These are phyloP conservation scores for Drosophila eohydei DNA, from an alignment of 2,888 invertebrate genomes.

Conservation along the genomic window DNA sequence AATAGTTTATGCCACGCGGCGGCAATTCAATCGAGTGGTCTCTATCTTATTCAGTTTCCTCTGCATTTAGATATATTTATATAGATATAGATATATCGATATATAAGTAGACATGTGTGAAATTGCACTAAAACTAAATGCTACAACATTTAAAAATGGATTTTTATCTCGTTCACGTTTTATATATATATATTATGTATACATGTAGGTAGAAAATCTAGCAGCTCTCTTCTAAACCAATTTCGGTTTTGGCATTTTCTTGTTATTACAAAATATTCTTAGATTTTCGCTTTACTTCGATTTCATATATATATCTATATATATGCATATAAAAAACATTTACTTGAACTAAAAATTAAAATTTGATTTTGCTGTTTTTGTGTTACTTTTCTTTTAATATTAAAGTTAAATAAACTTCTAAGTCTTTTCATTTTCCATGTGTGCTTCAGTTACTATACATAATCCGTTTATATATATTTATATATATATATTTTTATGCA, in stretches of 20 bases:
- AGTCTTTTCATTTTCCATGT: slow-evolving; percentile 82
- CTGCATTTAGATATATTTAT: slow-evolving; percentile 13
- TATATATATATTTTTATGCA: slow-evolving; percentile 64
- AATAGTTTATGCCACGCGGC: slow-evolving; percentile 68
- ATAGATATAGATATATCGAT: slow-evolving; percentile 35
- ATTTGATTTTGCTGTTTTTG: slow-evolving; percentile 55
- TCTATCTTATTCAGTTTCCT: slow-evolving; percentile 45
- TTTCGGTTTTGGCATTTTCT: slow-evolving; percentile 62
- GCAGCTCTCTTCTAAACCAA: slow-evolving; percentile 68
- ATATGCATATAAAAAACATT: slow-evolving; percentile 54
- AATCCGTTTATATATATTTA: slow-evolving; percentile 67
- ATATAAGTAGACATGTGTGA: slow-evolving; percentile 71
- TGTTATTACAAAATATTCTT: slow-evolving; percentile 60
- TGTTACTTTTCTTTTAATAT: slow-evolving; percentile 36
- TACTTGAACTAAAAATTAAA: slow-evolving; percentile 66
- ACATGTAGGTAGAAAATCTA: slow-evolving; percentile 64
- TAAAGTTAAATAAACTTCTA: slow-evolving; percentile 74
- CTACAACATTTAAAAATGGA: slow-evolving; percentile 80
- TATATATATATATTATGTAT: slow-evolving; percentile 18
- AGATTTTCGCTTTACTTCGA: slow-evolving; percentile 24
- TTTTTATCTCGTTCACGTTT: slow-evolving; percentile 32
- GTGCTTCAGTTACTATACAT: slow-evolving; percentile 79
- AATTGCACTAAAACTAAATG: slow-evolving; percentile 80
- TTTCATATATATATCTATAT: slow-evolving; percentile 23
- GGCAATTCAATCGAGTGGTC: slow-evolving; percentile 66